Evolutionary conservation across 2,797 vertebrate species (phyloP).

Genomic region (Rhadinocentrus ornatus): DNA sequence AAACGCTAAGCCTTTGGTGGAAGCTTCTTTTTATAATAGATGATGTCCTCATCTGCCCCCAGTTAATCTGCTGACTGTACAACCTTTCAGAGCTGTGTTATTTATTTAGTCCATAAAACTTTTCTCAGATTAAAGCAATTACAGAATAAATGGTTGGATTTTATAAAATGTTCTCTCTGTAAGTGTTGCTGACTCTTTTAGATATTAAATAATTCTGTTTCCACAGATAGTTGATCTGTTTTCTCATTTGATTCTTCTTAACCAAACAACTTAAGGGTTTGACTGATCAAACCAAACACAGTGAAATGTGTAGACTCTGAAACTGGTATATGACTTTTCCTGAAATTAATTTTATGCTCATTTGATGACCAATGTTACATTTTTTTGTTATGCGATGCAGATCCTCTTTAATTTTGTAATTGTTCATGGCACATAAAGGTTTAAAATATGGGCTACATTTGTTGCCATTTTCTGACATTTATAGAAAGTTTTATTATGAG

Average conservation of each 20-base stretch:
- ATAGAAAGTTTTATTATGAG: neutral
- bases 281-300: neutral
- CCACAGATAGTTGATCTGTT: neutral
- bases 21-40: neutral
- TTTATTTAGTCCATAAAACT: neutral
- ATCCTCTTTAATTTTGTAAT: neutral
- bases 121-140: neutral
- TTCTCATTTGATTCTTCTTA: neutral
- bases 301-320: neutral
- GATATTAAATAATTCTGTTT: neutral
- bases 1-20: neutral
- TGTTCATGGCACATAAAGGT: neutral
- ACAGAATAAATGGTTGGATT: too few relatives aligned
- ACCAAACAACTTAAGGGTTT: neutral
- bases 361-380: neutral
- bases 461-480: neutral
- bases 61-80: neutral
- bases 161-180: neutral
- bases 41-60: neutral
- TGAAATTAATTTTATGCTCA: too few relatives aligned
- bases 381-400: neutral
- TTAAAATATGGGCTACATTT: neutral
- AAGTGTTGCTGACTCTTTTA: neutral
- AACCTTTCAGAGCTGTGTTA: neutral
- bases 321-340: neutral